phyloP scores from a whole-genome alignment of 2,113 vertebrate species.

The Phrynosoma blainvillii region DNA sequence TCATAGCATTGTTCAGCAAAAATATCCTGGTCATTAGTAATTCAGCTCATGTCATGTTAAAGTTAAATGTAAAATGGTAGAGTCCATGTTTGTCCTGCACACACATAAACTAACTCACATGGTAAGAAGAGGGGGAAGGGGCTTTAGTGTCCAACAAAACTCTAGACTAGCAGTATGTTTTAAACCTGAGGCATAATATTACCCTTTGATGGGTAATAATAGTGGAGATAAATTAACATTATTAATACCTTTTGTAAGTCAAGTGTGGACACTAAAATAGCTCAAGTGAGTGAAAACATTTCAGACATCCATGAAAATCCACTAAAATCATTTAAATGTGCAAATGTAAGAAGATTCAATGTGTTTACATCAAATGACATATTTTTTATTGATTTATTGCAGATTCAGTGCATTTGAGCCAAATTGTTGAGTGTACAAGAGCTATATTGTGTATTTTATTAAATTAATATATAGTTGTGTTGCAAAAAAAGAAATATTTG shows the following conservation, averaged over 20 bases:
- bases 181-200: conserved; percentile 59
- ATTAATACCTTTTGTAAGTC: conserved; percentile 74
- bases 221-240: conserved; percentile 66
- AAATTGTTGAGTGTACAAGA: conserved; percentile 99
- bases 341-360: conserved; percentile 98
- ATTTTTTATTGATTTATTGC: conserved; percentile 99
- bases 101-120: conserved; percentile 77
- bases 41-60: conserved; percentile 85
- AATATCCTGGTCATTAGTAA: conserved; percentile 85
- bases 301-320: conserved; percentile 89
- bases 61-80: conserved; percentile 80
- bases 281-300: conserved; percentile 92
- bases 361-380: conserved; percentile 99
- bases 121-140: conserved; percentile 63
- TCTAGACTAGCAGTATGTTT: conserved; percentile 61
- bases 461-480: conserved; percentile 99
- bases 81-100: conserved; percentile 81
- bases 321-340: conserved; percentile 95
- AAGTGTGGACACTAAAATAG: conserved; percentile 93
- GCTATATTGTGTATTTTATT: conserved; percentile 99
- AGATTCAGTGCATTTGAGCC: conserved; percentile 99
- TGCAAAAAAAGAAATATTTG: conserved; percentile 97
- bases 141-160: conserved; percentile 83
- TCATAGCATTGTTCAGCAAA: conserved; percentile 82
- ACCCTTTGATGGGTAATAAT: conserved; percentile 65